Conservation (phyloP, 2,888 invertebrate species). For the Ennomos quercinarius region DNA sequence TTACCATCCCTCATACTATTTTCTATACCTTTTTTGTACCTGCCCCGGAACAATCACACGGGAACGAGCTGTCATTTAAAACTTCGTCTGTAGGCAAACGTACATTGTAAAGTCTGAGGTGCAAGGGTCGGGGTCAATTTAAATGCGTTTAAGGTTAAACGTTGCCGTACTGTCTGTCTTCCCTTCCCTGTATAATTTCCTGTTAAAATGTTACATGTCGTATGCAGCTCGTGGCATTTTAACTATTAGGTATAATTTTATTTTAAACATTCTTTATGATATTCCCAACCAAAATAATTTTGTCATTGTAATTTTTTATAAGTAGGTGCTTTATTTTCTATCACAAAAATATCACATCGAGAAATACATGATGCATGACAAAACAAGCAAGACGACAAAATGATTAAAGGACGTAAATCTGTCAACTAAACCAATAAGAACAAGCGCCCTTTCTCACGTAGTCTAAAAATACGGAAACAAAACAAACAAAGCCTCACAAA, state of each 20-base stretch:
- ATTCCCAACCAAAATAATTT: no score
- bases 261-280: not conserved
- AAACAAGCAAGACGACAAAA: not conserved
- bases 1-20: slow-evolving; percentile 59
- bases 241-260: not conserved
- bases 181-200: slow-evolving; percentile 23
- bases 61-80: slow-evolving; percentile 59
- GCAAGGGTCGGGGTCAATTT: slow-evolving; percentile 41
- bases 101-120: slow-evolving; percentile 34
- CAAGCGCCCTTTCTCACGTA: slow-evolving; percentile 23
- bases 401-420: slow-evolving; percentile 18
- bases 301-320: no score
- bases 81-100: slow-evolving; percentile 31
- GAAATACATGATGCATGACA: no score
- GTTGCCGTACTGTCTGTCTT: slow-evolving; percentile 21
- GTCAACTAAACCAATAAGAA: slow-evolving; percentile 11
- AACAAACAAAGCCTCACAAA: slow-evolving; percentile 33
- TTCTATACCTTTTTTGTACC: slow-evolving; percentile 67
- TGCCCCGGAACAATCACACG: slow-evolving; percentile 75
- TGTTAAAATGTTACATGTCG: slow-evolving; percentile 19
- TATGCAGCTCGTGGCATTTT: slow-evolving; percentile 25
- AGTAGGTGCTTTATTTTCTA: no score
- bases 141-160: slow-evolving; percentile 39
- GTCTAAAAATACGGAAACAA: slow-evolving; percentile 26
- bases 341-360: no score